Evolutionary conservation across 64 coral and sea anemone species (phyloP).

Genomic region (Montipora sp.): DNA sequence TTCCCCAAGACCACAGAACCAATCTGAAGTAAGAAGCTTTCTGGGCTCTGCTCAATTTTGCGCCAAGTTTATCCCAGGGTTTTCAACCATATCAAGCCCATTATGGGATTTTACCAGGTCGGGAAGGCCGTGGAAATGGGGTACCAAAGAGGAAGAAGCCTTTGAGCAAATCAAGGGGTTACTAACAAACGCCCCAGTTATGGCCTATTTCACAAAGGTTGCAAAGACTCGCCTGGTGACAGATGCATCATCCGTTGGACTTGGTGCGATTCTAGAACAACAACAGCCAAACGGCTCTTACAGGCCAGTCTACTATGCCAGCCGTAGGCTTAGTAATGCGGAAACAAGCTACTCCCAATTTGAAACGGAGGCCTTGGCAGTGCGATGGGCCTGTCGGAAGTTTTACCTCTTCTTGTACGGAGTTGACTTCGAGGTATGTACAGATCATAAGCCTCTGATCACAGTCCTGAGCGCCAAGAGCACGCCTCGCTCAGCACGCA

Average conservation of each 20-base stretch:
- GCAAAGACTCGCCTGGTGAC: constrained; percentile 1
- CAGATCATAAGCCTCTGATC: constrained; percentile 5
- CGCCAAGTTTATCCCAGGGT: constrained; percentile 60
- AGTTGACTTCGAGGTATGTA: constrained; percentile 44
- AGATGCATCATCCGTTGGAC: constrained; percentile 24
- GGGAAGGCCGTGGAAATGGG: constrained; percentile 2
- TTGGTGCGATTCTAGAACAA: constrained; percentile 39
- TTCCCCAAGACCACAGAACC: background rate
- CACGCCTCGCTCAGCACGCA: background rate
- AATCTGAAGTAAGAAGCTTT: constrained; percentile 39
- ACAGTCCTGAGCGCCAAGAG: background rate
- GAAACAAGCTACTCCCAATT: constrained; percentile 36
- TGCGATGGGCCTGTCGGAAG: constrained; percentile 29
- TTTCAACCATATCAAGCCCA: constrained; percentile 31
- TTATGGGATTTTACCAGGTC: background rate
- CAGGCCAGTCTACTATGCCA: background rate
- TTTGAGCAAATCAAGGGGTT: constrained; percentile 11
- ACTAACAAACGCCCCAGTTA: constrained; percentile 2
- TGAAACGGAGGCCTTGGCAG: constrained; percentile 32
- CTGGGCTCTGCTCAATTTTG: constrained; percentile 62
- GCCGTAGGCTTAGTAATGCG: constrained; percentile 27
- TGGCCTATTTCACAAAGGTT: constrained; percentile 57
- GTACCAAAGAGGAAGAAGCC: background rate
- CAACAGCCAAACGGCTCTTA: background rate
- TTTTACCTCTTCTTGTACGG: constrained; percentile 4